Percentiles rank a stretch among this genome's conserved stretches.
These are phyloP conservation scores for Xestoiulus laeticollis DNA, from an alignment of 2,888 invertebrate genomes.

Conservation along the genomic window DNA sequence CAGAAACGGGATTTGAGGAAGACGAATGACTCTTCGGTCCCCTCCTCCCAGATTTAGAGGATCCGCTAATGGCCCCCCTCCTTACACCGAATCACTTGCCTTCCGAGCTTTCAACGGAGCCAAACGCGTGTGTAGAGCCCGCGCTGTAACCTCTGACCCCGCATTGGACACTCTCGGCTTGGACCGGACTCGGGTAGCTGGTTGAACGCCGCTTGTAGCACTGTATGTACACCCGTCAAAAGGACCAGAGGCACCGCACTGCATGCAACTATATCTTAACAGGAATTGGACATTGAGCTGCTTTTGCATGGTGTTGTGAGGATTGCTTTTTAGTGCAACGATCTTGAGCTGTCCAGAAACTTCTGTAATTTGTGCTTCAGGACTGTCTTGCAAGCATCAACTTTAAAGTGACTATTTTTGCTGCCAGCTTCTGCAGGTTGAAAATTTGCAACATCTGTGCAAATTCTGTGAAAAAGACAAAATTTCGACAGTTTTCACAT, in stretches of 20 bases:
- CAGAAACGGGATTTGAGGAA: slow-evolving; percentile 51
- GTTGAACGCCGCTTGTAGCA: not conserved
- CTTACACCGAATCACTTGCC: not conserved
- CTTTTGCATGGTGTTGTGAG: no score
- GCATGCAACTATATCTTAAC: not conserved
- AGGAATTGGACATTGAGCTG: not conserved
- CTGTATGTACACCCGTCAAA: not conserved
- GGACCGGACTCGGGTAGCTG: not conserved
- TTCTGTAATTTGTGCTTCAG: no score
- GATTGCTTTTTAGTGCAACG: no score
- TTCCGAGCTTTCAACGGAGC: not conserved
- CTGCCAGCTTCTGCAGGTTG: no score
- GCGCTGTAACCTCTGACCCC: not conserved
- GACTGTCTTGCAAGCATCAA: no score
- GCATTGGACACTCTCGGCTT: not conserved
- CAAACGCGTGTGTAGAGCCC: not conserved
- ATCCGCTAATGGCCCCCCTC: not conserved
- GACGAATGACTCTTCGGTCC: slow-evolving; percentile 49
- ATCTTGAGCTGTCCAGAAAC: no score
- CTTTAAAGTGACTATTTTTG: no score
- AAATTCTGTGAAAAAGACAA: no score
- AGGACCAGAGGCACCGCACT: not conserved
- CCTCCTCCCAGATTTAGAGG: not conserved
- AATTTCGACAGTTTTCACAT: no score
- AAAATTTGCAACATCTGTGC: no score